phyloP scores from a whole-genome alignment of 2,797 vertebrate species.

The Melanotaenia nigrans region DNA sequence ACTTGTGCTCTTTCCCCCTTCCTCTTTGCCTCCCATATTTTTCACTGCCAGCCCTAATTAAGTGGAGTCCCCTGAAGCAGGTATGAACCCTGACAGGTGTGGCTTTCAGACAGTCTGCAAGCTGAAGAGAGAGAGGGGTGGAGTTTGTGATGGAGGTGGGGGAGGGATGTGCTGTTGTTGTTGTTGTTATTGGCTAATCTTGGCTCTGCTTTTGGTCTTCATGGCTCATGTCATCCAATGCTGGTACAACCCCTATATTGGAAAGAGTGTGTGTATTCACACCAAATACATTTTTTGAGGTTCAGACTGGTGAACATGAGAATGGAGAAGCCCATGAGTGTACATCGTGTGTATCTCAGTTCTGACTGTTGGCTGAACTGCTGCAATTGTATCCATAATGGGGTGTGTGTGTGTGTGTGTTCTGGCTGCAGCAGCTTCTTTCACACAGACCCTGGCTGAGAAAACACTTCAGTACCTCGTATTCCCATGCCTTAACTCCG shows the following conservation, averaged over 20 bases:
- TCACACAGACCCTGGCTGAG: constrained; percentile 48
- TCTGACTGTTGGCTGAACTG: constrained; percentile 71
- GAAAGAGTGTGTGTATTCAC: constrained; percentile 12
- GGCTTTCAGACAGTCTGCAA: constrained; percentile 25
- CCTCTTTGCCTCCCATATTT: constrained; percentile 46
- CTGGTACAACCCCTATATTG: neutral
- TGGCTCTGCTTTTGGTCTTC: constrained; percentile 42
- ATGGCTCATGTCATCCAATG: constrained; percentile 11
- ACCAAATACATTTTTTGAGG: constrained; percentile 7
- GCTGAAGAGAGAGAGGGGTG: constrained; percentile 5
- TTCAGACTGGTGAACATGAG: neutral
- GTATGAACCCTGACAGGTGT: constrained; percentile 73
- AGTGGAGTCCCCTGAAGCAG: constrained; percentile 71
- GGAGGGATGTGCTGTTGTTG: constrained; percentile 36
- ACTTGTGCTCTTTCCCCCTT: constrained; percentile 66
- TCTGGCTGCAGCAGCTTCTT: constrained; percentile 30
- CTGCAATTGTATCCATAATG: constrained; percentile 36
- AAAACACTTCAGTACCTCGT: constrained; percentile 26
- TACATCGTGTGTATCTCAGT: constrained; percentile 4
- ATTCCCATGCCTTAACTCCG: neutral
- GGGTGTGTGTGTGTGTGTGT: constrained; percentile 17
- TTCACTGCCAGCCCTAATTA: constrained; percentile 69
- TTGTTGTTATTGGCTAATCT: constrained; percentile 8
- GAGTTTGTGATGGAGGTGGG: constrained; percentile 25
- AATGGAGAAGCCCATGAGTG: neutral